Percentiles rank a stretch among this genome's conserved stretches.
These are phyloP conservation scores for Triplophysa siluroides DNA, from an alignment of 2,113 vertebrate genomes.

Conservation along the genomic window DNA sequence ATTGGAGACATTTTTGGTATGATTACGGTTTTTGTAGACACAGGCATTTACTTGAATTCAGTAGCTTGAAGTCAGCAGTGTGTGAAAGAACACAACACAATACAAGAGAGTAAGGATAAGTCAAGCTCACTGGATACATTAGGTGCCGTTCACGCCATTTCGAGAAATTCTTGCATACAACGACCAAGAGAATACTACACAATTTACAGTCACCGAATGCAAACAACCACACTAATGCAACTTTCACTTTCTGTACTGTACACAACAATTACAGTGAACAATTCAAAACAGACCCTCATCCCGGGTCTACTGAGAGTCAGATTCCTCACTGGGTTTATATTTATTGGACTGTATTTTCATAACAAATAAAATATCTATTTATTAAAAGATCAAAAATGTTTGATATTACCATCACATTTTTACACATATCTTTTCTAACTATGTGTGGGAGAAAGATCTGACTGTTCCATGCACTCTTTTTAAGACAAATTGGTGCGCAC, in stretches of 20 bases:
- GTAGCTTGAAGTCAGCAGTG: neutral
- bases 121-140: slow-evolving; percentile 23
- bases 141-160: neutral
- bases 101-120: neutral
- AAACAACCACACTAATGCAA: slow-evolving; percentile 23
- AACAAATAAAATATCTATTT: slow-evolving; percentile 14
- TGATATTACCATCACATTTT: neutral
- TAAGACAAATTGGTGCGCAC: slow-evolving; percentile 51
- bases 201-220: slow-evolving; percentile 33
- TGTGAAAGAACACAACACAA: slow-evolving; percentile 11
- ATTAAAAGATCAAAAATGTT: neutral
- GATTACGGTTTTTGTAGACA: neutral
- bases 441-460: slow-evolving; percentile 26
- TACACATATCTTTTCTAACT: slow-evolving; percentile 1
- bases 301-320: neutral
- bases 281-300: slow-evolving; percentile 14
- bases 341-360: neutral
- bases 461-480: slow-evolving; percentile 38
- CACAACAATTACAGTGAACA: slow-evolving; percentile 46
- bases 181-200: slow-evolving; percentile 32
- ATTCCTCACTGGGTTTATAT: neutral
- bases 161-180: slow-evolving; percentile 16
- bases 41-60: slow-evolving; percentile 1
- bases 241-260: slow-evolving; percentile 36
- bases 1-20: neutral